Base-by-base conservation (phyloP, 2,888 invertebrate species). In the Loripinus fragilis region DNA sequence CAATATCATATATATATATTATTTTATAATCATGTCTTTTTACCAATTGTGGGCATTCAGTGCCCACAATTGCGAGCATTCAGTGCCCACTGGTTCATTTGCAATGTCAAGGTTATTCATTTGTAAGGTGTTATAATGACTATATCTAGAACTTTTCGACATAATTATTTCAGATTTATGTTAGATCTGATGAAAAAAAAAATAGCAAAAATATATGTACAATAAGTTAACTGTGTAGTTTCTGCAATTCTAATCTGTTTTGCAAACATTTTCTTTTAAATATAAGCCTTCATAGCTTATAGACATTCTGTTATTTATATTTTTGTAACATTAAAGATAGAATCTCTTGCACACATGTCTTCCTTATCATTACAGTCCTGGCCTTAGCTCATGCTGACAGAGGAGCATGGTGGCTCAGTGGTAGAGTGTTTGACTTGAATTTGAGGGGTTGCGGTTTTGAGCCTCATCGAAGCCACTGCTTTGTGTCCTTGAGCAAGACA, bases 221-320 rank as follows among this genome's bases (percentile, higher is more conserved):
- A 7, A 42, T 38, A 45, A 25, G 38, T 68, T 66, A 38, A 64
- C 30, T 38, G 41, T 25, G 42, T 42, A 68, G 30, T n/a, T 45
- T 45, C 68, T 20, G 45, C 25, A 42, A 45, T 68, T 68, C 15
- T 28, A 23, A 12, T 38, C 20, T 17, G 15, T 45, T 45, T 12
- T 23, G 52, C 52, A 23, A 52, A 52, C 12, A 25, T 52, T 52
- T 20, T n/a, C n/a, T n/a, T 52, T 52, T 23, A 52, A 33, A 15
- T 67, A 38, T 28, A 73, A 66, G 66, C 52, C 35, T 28, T 55
- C 66, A 52, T 38, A 41, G 52, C 67, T 66, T 50, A 38, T 73
- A 73, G 66, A 50, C 60, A 48, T 33, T n/a, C 65, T 73, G 73
- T 73, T 73, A 66, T 66, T 66, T 73, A 73, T 73, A 73, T 73